Evolutionary conservation across 2,797 vertebrate species (phyloP), one percentile per base, ranked within the genome.

Genomic region (Pantherophis vulpinus): DNA sequence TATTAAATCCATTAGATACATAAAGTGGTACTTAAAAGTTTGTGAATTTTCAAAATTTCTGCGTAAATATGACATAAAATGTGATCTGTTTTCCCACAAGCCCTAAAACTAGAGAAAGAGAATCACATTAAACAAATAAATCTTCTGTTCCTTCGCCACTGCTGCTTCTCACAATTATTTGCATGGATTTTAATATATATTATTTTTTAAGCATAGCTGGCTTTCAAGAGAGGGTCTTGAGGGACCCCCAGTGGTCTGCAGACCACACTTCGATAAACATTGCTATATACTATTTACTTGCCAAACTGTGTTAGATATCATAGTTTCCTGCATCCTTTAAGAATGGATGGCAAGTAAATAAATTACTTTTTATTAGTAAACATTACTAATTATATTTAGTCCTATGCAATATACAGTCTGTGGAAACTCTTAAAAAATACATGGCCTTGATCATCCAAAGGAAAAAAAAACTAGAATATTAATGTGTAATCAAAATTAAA

Each of bases 381-480:
- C 27, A 23, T 18, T 5, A 51, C 16, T 32, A 20, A 70, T 70
- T 23, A 7, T 32, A 90, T 70, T n/a, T 23, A 37, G 10, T 87
- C 11, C 55, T 88, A 10, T 20, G 55, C 54, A 32, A 58, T 32
- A 20, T 58, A 56, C 6, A 56, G 16, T 58, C 54, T 88, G 4
- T 88, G 55, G 29, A 27, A 55, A 87, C 25, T 29, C 11, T 86
- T 86, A 47, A 87, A 54, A 56, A 56, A 55, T 55, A 56, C 18
- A 27, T 95, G 16, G 18, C 27, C 47, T 16, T 51, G 29, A 93
- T 74, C n/a, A 29, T 29, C 86, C 86, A 87, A 27, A 55, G 25
- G 83, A 1, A 95, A 96, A 95, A 96, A 95, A 96, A 94, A 90
- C 93, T 94, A 96, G 89, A 97, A 96, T 97, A 96, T 97, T 97